A percentile compares a stretch with the other conserved stretches of the same genome.
These are phyloP conservation scores for Coenonympha glycerion DNA, from an alignment of 2,888 invertebrate species.

Conservation along the genomic window DNA sequence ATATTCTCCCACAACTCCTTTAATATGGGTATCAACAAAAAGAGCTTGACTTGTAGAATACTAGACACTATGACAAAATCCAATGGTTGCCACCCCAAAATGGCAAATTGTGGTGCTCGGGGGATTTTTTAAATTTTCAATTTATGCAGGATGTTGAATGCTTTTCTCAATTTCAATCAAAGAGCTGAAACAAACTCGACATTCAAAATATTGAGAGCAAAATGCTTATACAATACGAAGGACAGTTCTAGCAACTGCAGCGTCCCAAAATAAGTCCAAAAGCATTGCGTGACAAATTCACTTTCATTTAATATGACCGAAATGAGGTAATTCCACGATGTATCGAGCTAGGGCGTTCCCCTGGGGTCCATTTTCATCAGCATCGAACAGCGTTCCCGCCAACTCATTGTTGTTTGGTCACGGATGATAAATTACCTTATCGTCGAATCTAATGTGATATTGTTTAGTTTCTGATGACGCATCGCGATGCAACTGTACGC, in stretches of 20 bases:
- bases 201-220: too few relatives aligned
- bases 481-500: background rate
- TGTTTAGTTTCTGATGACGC: slow-evolving; percentile 1
- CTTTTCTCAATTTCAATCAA: too few relatives aligned
- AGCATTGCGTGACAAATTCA: slow-evolving; percentile 25
- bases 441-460: background rate
- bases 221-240: too few relatives aligned
- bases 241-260: background rate
- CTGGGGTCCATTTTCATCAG: slow-evolving; percentile 14
- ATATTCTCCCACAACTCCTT: too few relatives aligned
- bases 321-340: slow-evolving; percentile 25
- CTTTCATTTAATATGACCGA: slow-evolving; percentile 19
- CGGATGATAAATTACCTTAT: slow-evolving; percentile 10
- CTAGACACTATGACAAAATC: too few relatives aligned
- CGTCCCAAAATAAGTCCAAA: background rate
- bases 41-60: too few relatives aligned
- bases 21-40: too few relatives aligned
- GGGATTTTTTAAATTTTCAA: too few relatives aligned
- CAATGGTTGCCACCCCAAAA: too few relatives aligned
- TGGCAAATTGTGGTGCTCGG: too few relatives aligned
- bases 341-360: slow-evolving; percentile 19
- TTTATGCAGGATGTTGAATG: too few relatives aligned
- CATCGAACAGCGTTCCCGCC: slow-evolving; percentile 9
- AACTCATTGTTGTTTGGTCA: slow-evolving; percentile 10
- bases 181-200: too few relatives aligned